Conservation (phyloP, 1,140 invertebrate genomes). For the Dinothrombium tinctorium region DNA sequence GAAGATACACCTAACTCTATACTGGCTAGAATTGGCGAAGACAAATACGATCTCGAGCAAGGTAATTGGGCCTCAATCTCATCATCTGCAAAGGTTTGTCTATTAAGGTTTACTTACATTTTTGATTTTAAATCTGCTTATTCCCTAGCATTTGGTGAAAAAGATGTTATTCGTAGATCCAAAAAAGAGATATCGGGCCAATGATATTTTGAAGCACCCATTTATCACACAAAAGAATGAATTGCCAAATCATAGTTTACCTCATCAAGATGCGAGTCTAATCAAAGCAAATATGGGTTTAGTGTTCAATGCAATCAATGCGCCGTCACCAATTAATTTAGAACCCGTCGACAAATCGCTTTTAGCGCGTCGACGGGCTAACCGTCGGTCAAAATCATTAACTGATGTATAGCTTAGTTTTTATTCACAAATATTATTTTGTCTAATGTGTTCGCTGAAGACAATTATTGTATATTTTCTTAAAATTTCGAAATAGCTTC, state of each 20-base stretch:
- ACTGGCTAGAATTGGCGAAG: constrained; percentile 66
- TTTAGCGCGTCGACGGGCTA: constrained; percentile 44
- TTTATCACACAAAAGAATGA: constrained; percentile 43
- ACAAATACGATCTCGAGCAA: constrained; percentile 48
- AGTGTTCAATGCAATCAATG: constrained; percentile 10
- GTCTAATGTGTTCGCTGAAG: too few relatives aligned
- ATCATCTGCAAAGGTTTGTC: constrained; percentile 51
- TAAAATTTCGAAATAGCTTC: too few relatives aligned
- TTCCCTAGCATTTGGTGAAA: constrained; percentile 40
- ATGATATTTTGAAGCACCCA: constrained; percentile 55
- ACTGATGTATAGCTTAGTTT: too few relatives aligned
- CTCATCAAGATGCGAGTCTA: constrained; percentile 17
- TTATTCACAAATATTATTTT: too few relatives aligned
- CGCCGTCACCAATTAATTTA: constrained; percentile 40
- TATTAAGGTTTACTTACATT: too few relatives aligned
- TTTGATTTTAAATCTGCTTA: background rate
- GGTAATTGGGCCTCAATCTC: constrained; percentile 54
- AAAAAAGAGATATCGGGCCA: constrained; percentile 50
- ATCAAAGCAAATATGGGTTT: constrained; percentile 20
- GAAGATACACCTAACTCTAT: constrained; percentile 78
- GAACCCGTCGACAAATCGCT: constrained; percentile 65
- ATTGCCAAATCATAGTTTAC: constrained; percentile 24
- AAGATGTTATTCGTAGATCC: constrained; percentile 88
- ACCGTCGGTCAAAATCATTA: background rate
- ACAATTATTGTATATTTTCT: too few relatives aligned